phyloP scores from a whole-genome alignment of 2,888 invertebrate species.

The Plagodis dolabraria region DNA sequence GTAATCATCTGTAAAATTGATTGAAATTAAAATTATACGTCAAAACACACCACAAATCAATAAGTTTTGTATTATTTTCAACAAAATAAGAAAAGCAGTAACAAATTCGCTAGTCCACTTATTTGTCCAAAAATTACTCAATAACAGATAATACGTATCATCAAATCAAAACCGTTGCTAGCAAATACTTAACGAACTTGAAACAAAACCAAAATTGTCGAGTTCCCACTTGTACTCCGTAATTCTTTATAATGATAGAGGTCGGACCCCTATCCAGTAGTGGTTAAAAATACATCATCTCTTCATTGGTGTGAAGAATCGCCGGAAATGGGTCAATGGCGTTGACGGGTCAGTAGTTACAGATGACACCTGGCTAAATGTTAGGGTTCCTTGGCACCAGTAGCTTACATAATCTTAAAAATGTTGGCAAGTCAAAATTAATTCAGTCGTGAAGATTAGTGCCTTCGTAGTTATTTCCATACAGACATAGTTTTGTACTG shows the following conservation, averaged over 20 bases:
- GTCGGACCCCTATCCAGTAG: conserved; percentile 17
- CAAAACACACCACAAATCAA: too few species aligned
- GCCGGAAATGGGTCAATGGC: conserved; percentile 60
- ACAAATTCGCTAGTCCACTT: conserved; percentile 3
- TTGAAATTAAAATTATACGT: too few species aligned
- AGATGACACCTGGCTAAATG: conserved; percentile 51
- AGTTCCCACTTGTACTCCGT: conserved; percentile 20
- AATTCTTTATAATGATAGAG: conserved; percentile 28
- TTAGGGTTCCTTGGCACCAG: conserved; percentile 37
- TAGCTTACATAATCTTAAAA: background rate
- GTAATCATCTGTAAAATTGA: too few species aligned
- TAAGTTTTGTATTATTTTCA: too few species aligned
- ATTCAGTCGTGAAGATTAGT: too few species aligned
- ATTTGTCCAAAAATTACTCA: conserved; percentile 15
- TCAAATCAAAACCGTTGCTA: conserved; percentile 19
- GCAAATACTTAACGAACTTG: conserved; percentile 20
- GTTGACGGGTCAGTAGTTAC: conserved; percentile 49
- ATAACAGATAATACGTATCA: conserved; percentile 15
- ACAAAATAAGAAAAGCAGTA: too few species aligned
- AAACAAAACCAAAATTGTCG: conserved; percentile 21
- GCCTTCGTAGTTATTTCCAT: too few species aligned
- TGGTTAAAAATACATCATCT: conserved; percentile 59
- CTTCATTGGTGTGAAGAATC: conserved; percentile 51
- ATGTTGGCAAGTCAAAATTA: too few species aligned
- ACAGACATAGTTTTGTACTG: too few species aligned